phyloP scores from a whole-genome alignment of 2,888 invertebrate genomes.

The Parnassius glacialis region DNA sequence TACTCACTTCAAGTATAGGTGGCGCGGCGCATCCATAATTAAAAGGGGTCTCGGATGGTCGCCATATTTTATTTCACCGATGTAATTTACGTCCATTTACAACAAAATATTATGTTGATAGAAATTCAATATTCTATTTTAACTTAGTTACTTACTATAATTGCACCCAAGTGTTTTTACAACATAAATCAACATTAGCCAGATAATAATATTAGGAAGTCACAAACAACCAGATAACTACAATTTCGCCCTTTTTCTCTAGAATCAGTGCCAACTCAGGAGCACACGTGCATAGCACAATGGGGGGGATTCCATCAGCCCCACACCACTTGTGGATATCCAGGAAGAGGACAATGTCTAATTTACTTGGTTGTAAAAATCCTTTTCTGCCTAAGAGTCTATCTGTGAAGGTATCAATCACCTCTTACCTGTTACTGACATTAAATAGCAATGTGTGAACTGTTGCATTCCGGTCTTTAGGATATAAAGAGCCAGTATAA shows the following conservation, averaged over 20 bases:
- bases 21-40: constrained; percentile 77
- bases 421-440: too few relatives aligned
- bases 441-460: too few relatives aligned
- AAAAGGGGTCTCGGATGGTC: constrained; percentile 60
- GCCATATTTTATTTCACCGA: constrained; percentile 78
- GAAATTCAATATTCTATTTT: constrained; percentile 10
- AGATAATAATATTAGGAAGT: constrained; percentile 29
- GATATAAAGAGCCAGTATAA: too few relatives aligned
- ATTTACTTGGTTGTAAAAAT: too few relatives aligned
- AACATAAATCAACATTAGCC: constrained; percentile 1
- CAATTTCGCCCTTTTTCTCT: constrained; percentile 52
- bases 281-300: too few relatives aligned
- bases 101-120: constrained; percentile 10
- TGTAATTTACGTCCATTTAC: constrained; percentile 65
- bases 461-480: too few relatives aligned
- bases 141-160: constrained; percentile 7
- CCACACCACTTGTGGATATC: too few relatives aligned
- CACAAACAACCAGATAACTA: constrained; percentile 31
- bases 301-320: too few relatives aligned
- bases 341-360: too few relatives aligned
- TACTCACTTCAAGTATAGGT: constrained; percentile 60
- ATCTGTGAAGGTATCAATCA: too few relatives aligned
- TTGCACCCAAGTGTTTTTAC: background rate
- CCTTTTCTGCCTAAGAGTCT: too few relatives aligned
- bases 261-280: too few relatives aligned